Evolutionary conservation across 1,140 invertebrate genomes (phyloP).

Genomic region (Dreissena rostriformis): DNA sequence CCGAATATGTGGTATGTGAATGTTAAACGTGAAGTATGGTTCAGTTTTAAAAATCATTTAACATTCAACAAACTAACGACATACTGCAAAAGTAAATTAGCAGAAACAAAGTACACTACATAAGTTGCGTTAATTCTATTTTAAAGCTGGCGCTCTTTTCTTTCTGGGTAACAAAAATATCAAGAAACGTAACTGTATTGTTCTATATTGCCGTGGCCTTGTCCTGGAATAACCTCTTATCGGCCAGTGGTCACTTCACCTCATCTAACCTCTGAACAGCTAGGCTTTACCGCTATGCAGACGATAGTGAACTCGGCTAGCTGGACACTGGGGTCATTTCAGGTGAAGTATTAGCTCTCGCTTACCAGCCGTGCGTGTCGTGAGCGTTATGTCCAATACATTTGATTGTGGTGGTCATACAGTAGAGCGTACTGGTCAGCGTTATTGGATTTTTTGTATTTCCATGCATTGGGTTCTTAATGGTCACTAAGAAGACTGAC

Average conservation of each 20-base stretch:
- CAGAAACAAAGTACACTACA: neutral
- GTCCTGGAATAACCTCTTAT: slow-evolving; percentile 40
- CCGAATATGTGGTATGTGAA: neutral
- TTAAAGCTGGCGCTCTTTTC: neutral
- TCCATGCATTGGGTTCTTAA: too few relatives aligned
- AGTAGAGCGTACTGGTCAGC: too few relatives aligned
- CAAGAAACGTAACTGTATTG: neutral
- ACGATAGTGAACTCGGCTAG: slow-evolving; percentile 16
- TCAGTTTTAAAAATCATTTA: neutral
- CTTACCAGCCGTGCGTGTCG: too few relatives aligned
- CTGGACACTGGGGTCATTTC: slow-evolving; percentile 45
- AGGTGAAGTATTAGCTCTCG: slow-evolving; percentile 27
- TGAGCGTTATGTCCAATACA: too few relatives aligned
- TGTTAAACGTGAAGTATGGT: neutral
- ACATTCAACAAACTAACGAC: neutral
- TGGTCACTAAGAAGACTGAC: too few relatives aligned
- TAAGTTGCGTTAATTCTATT: neutral
- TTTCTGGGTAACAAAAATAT: neutral
- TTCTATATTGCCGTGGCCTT: slow-evolving; percentile 11
- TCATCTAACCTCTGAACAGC: slow-evolving; percentile 37
- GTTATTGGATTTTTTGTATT: too few relatives aligned
- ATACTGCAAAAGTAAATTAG: neutral
- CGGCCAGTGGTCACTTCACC: slow-evolving; percentile 52
- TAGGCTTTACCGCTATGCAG: slow-evolving; percentile 3
- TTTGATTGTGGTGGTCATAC: too few relatives aligned